Evolutionary conservation across 23 tunicate species (phyloP).

Genomic region (Ascidia mentula): DNA sequence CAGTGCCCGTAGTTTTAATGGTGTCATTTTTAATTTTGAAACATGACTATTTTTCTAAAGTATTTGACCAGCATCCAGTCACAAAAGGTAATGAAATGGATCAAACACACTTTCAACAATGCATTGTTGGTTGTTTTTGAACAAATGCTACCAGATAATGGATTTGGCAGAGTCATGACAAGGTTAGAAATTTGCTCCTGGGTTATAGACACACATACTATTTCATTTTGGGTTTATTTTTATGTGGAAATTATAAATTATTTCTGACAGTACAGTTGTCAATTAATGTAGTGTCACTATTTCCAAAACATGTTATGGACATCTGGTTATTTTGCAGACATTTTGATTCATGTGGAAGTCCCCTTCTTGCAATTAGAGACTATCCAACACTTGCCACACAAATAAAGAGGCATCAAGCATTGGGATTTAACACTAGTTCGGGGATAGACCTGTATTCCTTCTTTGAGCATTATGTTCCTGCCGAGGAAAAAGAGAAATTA

Average conservation of each 20-base stretch:
- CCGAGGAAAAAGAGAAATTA: constrained; percentile 30
- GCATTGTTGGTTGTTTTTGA: constrained; percentile 58
- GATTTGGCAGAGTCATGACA: constrained; percentile 78
- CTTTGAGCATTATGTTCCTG: not conserved
- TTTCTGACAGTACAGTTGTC: not conserved
- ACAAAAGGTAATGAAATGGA: constrained; percentile 54
- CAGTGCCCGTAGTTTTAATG: not conserved
- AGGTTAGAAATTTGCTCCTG: constrained; percentile 17
- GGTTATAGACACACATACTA: not conserved
- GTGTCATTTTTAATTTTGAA: not conserved
- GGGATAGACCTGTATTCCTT: not conserved
- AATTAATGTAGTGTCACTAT: not conserved
- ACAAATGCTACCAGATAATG: constrained; percentile 73
- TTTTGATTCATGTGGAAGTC: constrained; percentile 5
- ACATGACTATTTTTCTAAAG: constrained; percentile 14
- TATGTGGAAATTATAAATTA: not conserved
- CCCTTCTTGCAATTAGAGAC: not conserved
- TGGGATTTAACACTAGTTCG: not conserved
- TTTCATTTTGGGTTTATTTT: no score
- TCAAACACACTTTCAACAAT: constrained; percentile 40
- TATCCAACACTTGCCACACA: not conserved
- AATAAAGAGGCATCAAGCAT: not conserved
- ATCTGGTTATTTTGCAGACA: not conserved
- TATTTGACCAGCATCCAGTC: constrained; percentile 68
- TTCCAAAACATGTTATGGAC: not conserved